These are phyloP conservation scores for Adineta ricciae DNA, from an alignment of 2,888 invertebrate genomes.

Conservation along the genomic window DNA sequence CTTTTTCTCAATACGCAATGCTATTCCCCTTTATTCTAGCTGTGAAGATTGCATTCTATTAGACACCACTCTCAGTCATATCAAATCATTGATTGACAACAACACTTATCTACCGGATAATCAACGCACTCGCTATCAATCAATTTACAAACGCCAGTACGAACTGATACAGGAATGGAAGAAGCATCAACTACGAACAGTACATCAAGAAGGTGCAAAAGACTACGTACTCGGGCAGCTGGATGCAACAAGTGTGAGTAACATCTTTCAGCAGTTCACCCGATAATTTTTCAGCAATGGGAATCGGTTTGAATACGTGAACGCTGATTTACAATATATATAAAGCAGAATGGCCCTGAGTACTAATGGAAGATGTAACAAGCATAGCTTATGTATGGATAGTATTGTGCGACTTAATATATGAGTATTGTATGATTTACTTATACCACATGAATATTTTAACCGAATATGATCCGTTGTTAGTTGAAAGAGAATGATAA, in stretches of 20 bases:
- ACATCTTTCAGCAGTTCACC: too few relatives aligned
- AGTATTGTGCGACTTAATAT: too few relatives aligned
- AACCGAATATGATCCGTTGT: too few relatives aligned
- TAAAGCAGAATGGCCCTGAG: too few relatives aligned
- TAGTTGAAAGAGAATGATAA: too few relatives aligned
- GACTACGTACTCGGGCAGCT: background rate
- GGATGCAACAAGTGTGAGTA: too few relatives aligned
- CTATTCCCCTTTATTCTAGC: background rate
- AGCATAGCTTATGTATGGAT: too few relatives aligned
- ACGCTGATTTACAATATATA: too few relatives aligned
- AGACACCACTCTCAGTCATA: background rate
- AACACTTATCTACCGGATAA: background rate
- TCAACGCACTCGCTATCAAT: background rate
- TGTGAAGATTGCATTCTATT: background rate
- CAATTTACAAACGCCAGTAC: background rate
- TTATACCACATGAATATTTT: too few relatives aligned
- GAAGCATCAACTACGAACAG: background rate
- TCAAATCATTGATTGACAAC: background rate
- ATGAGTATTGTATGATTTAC: too few relatives aligned
- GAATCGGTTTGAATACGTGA: background rate
- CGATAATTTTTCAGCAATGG: too few relatives aligned
- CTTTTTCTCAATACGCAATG: background rate
- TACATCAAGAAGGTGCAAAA: background rate
- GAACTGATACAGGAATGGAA: background rate
- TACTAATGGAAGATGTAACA: too few relatives aligned